Percentiles rank a stretch among this genome's conserved stretches.
Evolutionary conservation across 2,113 vertebrate species (phyloP).

Genomic region (Cavia aperea): DNA sequence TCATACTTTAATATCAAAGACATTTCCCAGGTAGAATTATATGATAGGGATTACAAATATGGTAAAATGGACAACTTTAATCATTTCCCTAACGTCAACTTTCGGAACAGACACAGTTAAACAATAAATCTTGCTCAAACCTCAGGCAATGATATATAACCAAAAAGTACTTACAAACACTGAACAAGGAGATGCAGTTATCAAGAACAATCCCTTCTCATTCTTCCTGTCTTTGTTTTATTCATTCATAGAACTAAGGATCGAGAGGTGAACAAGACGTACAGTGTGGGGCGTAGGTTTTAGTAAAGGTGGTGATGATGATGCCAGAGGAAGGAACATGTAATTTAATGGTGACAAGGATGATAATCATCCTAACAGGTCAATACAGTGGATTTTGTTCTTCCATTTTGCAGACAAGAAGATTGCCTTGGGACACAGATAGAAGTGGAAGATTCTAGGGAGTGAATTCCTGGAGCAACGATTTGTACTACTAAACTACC

Average conservation of each 20-base stretch:
- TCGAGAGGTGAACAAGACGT: neutral
- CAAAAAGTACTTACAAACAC: neutral
- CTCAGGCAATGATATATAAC: neutral
- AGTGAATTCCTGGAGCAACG: neutral
- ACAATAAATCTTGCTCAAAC: slow-evolving; percentile 11
- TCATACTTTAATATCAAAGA: slow-evolving; percentile 27
- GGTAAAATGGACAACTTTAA: neutral
- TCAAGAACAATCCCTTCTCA: neutral
- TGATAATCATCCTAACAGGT: neutral
- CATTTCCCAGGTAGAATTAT: slow-evolving; percentile 30
- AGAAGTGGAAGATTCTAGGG: neutral
- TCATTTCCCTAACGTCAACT: neutral
- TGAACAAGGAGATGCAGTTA: neutral
- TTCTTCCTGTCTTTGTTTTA: neutral
- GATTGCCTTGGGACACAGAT: neutral
- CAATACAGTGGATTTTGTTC: neutral
- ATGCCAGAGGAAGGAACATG: neutral
- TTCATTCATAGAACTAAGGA: neutral
- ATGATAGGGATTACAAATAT: slow-evolving; percentile 27
- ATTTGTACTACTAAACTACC: neutral
- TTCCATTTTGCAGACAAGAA: neutral
- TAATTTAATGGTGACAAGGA: neutral
- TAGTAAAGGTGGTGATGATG: neutral
- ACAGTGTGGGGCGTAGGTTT: neutral
- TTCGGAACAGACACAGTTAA: slow-evolving; percentile 15